Evolutionary conservation across 1,140 invertebrate genomes (phyloP).

Genomic region (Leptoteleia sp.): DNA sequence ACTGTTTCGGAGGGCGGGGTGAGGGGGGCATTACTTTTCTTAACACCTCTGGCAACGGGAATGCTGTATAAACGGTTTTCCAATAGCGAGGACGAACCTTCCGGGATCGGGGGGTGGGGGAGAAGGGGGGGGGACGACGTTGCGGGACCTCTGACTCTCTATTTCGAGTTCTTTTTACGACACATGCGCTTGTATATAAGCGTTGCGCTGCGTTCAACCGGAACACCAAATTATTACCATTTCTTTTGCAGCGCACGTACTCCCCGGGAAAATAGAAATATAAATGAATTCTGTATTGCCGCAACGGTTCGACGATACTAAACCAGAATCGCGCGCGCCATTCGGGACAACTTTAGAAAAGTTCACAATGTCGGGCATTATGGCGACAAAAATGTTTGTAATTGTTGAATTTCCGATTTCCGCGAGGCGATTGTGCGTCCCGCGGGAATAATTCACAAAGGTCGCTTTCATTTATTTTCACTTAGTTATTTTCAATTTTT

Average conservation of each 20-base stretch:
- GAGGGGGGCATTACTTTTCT: slow-evolving; percentile 49
- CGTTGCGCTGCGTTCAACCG: slow-evolving; percentile 24
- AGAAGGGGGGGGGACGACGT: slow-evolving; percentile 33
- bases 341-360: slow-evolving; percentile 33
- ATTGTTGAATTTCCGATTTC: slow-evolving; percentile 37
- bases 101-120: too few relatives aligned
- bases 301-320: slow-evolving; percentile 49
- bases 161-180: slow-evolving; percentile 33
- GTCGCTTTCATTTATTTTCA: too few relatives aligned
- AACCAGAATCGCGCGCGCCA: slow-evolving; percentile 37
- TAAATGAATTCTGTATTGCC: slow-evolving; percentile 53
- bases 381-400: slow-evolving; percentile 46
- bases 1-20: too few relatives aligned
- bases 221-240: slow-evolving; percentile 54
- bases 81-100: slow-evolving; percentile 28
- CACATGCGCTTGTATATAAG: slow-evolving; percentile 18
- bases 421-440: too few relatives aligned
- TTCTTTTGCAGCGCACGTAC: slow-evolving; percentile 59
- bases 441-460: too few relatives aligned
- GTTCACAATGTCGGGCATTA: slow-evolving; percentile 53
- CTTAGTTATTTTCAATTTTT: too few relatives aligned
- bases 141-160: slow-evolving; percentile 15
- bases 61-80: slow-evolving; percentile 56
- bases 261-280: slow-evolving; percentile 52
- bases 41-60: slow-evolving; percentile 19